phyloP scores from a whole-genome alignment of 2,113 vertebrate species.

The Chaetops frenatus region DNA sequence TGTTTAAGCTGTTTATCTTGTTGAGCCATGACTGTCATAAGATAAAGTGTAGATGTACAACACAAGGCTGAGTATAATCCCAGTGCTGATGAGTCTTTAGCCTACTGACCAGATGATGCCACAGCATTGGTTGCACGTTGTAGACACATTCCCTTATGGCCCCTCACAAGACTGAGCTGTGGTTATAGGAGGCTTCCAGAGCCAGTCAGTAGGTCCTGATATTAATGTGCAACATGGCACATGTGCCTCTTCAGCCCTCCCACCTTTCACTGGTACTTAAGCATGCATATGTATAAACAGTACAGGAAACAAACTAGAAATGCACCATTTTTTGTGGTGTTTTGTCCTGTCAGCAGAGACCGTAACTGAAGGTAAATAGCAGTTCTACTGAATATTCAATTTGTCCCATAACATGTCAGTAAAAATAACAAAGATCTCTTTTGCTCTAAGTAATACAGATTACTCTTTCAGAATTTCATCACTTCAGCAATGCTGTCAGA shows the following conservation, averaged over 20 bases:
- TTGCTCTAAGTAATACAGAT: constrained; percentile 41
- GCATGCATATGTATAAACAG: neutral
- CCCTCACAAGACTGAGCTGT: neutral
- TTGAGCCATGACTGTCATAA: neutral
- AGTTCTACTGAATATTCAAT: constrained; percentile 16
- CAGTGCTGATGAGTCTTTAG: neutral
- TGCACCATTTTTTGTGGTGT: neutral
- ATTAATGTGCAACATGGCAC: no score
- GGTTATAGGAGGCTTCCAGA: neutral
- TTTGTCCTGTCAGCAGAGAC: neutral
- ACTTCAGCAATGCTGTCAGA: neutral
- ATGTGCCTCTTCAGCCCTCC: neutral
- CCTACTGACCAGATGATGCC: neutral
- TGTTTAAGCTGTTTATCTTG: neutral
- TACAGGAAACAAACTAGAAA: neutral
- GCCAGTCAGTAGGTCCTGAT: neutral
- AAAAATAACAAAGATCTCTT: constrained; percentile 20
- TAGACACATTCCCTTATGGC: neutral
- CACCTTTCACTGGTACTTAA: neutral
- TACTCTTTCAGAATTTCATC: constrained; percentile 23
- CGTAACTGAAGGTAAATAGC: constrained; percentile 45
- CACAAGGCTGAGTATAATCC: neutral
- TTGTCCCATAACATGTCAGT: neutral
- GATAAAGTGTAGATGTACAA: neutral
- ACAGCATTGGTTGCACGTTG: accelerated